Percentiles rank a stretch among this genome's conserved stretches.
Evolutionary conservation across 35 echinoderm and acorn worm species (phyloP).

Genomic region (Holothuria glaberrima): DNA sequence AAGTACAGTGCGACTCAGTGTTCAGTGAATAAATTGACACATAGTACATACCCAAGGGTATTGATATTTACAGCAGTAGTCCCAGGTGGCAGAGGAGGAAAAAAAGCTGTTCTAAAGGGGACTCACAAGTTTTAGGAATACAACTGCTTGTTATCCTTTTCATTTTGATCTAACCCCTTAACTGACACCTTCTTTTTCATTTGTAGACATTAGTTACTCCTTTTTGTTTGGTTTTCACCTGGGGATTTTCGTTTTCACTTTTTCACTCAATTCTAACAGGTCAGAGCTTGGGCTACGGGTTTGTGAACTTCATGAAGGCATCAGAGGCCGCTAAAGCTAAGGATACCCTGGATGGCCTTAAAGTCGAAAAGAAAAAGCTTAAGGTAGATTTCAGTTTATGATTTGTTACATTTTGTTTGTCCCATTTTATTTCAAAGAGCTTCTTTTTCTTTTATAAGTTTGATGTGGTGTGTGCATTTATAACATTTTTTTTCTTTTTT

Average conservation of each 20-base stretch:
- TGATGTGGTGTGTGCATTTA: conserved; percentile 12
- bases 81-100: too few species aligned
- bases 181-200: conserved; percentile 60
- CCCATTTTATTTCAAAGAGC: conserved; percentile 31
- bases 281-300: conserved; percentile 98
- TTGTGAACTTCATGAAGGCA: conserved; percentile 99
- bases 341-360: conserved; percentile 89
- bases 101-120: too few species aligned
- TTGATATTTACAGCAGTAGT: too few species aligned
- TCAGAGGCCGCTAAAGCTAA: conserved; percentile 95
- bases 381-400: conserved; percentile 76
- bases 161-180: conserved; percentile 52
- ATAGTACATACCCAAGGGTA: too few species aligned
- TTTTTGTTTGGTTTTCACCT: conserved; percentile 63
- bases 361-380: conserved; percentile 88
- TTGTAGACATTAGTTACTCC: conserved; percentile 54
- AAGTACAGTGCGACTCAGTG: too few species aligned
- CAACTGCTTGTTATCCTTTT: conserved; percentile 23
- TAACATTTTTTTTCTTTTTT: too few species aligned
- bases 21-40: too few species aligned
- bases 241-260: conserved; percentile 64
- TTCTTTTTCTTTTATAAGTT: conserved; percentile 35
- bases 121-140: too few species aligned
- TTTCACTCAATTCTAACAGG: conserved; percentile 81
- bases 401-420: conserved; percentile 52